These are phyloP conservation scores for Colinus virginianus DNA, from an alignment of 2,113 vertebrate species.

Conservation along the genomic window DNA sequence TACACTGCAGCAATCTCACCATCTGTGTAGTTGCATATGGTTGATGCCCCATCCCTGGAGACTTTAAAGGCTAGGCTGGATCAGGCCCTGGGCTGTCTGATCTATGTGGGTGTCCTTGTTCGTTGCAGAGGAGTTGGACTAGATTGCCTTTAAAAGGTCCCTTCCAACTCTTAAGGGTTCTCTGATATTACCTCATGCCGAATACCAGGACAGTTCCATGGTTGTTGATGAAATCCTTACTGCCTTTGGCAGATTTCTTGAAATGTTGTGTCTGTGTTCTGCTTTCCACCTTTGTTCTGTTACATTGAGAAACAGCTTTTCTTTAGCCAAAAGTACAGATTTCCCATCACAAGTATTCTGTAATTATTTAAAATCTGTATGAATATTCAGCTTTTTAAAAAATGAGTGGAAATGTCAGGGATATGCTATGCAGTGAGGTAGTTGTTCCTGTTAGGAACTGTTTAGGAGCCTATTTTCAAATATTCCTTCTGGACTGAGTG, in stretches of 20 bases:
- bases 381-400: background rate
- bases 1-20: background rate
- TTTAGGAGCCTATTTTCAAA: background rate
- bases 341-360: background rate
- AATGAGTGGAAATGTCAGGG: background rate
- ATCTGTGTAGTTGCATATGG: background rate
- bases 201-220: background rate
- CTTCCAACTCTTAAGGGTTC: too few relatives aligned
- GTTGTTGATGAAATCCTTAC: accelerated
- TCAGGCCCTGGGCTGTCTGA: too few relatives aligned
- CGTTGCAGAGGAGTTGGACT: too few relatives aligned
- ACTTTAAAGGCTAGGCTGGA: too few relatives aligned
- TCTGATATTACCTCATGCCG: background rate
- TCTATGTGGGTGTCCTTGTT: too few relatives aligned
- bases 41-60: too few relatives aligned
- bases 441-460: background rate
- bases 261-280: background rate
- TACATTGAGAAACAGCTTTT: background rate
- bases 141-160: too few relatives aligned
- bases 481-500: background rate
- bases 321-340: background rate
- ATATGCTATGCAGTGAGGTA: background rate
- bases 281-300: background rate
- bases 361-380: background rate
- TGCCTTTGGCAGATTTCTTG: background rate